Evolutionary conservation across 2,113 vertebrate species (phyloP), one percentile per base, ranked within the genome.

Genomic region (Perca fluviatilis): DNA sequence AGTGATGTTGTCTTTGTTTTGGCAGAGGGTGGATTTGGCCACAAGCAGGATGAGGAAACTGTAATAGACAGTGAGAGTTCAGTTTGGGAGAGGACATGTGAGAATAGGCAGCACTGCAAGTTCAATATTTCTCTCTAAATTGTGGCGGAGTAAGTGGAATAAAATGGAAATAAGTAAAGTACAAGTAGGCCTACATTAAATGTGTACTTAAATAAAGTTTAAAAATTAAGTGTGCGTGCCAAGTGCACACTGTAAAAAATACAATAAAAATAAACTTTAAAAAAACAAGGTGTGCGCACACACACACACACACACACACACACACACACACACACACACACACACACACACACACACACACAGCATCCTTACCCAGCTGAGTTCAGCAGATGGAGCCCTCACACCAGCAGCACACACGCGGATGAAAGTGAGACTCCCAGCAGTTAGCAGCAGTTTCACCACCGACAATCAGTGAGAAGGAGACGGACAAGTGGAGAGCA

Each of bases 361-460:
- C 3, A 33, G 19, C 66, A 72, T 72, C 74, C 46, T 53, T 75
- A 73, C 73, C 72, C 79, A 4, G 79, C 62, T 11, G 61, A 49
- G 79, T 53, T 85, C 86, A 88, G 85, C 88, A 95, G 94, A 88
- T 93, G 94, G 93, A 93, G 93, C 94, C 86, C 89, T 90, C 84
- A 74, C 79, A 79, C 91, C 85, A 75, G 72, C 71, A 33, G 61
- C 74, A 12, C 51, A 15, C 61, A 49, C 71, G 11, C 76, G 68
- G 74, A 86, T 78, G 80, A 81, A 71, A 88, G 83, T 79, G 79
- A 84, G 46, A 81, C 76, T 65, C n/a, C 7, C 71, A 15, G 71
- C 75, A 71, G 61, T 72, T 80, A 78, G 74, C 76, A 40, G 75
- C 71, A 66, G 82, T 75, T 85, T 77, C 71, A 72, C 71, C 66